Percentiles rank a stretch among this genome's conserved stretches.
Conservation (phyloP, 2,888 invertebrate genomes). For the Neoscelio sp. region DNA sequence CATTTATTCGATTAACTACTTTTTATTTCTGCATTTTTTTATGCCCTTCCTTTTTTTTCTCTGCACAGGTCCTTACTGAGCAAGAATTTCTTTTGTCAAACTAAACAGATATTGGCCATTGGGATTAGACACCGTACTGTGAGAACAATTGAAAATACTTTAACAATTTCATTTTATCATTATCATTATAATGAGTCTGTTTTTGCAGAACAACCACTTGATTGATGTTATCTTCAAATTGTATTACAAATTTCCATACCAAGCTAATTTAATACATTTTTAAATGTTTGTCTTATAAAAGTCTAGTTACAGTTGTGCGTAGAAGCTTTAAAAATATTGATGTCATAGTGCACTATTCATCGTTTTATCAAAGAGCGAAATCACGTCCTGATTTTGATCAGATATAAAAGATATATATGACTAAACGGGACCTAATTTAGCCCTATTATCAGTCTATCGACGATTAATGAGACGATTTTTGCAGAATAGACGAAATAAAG, state of each 20-base stretch:
- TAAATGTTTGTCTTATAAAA: too few relatives aligned
- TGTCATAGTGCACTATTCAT: constrained; percentile 17
- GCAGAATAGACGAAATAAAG: constrained; percentile 6
- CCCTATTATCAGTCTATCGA: constrained; percentile 29
- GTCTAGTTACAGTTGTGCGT: too few relatives aligned
- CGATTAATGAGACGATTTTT: constrained; percentile 56
- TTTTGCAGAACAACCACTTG: constrained; percentile 44
- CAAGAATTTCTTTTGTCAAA: constrained; percentile 61
- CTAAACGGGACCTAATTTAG: constrained; percentile 49
- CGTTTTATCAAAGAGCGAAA: constrained; percentile 34
- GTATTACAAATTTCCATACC: too few relatives aligned
- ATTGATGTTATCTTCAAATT: constrained; percentile 31
- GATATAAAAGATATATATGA: constrained; percentile 32
- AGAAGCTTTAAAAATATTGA: too few relatives aligned
- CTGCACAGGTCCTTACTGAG: constrained; percentile 11
- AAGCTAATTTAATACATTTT: too few relatives aligned
- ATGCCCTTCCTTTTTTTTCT: constrained; percentile 18
- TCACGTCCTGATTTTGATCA: constrained; percentile 41
- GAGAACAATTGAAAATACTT: constrained; percentile 27
- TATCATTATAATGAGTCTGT: too few relatives aligned
- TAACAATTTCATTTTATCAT: too few relatives aligned
- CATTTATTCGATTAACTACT: constrained; percentile 71
- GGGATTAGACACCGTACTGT: constrained; percentile 10
- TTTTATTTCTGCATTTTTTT: constrained; percentile 63
- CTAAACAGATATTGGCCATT: constrained; percentile 21